Conservation (phyloP, 2,888 invertebrate genomes). For the Heliconius cydno region DNA sequence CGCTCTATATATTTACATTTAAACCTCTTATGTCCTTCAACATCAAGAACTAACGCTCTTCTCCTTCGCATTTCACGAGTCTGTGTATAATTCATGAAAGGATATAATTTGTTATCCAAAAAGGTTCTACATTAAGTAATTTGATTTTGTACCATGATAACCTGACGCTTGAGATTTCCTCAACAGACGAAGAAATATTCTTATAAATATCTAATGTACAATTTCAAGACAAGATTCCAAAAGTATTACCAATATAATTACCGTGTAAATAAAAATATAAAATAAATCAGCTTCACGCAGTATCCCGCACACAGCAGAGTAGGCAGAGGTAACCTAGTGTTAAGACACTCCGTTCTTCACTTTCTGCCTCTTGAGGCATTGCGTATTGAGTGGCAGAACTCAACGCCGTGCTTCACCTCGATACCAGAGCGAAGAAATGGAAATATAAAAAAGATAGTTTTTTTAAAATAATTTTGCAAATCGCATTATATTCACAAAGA, state of each 20-base stretch:
- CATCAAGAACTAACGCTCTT: background rate
- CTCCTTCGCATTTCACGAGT: background rate
- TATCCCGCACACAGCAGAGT: no score
- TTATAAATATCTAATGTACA: background rate
- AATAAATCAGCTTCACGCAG: no score
- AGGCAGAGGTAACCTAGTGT: no score
- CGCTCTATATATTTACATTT: background rate
- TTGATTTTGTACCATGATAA: constrained; percentile 1
- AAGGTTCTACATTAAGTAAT: constrained; percentile 15
- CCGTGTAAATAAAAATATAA: background rate
- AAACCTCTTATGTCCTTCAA: background rate
- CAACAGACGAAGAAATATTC: constrained; percentile 7
- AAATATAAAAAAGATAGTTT: no score
- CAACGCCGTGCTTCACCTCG: no score
- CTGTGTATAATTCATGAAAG: constrained; percentile 7
- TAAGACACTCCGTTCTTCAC: no score
- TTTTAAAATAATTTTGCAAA: no score
- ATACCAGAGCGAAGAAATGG: no score
- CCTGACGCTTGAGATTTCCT: background rate
- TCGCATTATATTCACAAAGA: no score
- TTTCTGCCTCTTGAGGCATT: no score
- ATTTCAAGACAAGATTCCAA: background rate
- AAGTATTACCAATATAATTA: background rate
- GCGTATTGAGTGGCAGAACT: no score
- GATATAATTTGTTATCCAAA: constrained; percentile 14